These are phyloP conservation scores for Brachionus asplanchnoidis DNA, from an alignment of 1,140 invertebrate genomes.

Conservation along the genomic window DNA sequence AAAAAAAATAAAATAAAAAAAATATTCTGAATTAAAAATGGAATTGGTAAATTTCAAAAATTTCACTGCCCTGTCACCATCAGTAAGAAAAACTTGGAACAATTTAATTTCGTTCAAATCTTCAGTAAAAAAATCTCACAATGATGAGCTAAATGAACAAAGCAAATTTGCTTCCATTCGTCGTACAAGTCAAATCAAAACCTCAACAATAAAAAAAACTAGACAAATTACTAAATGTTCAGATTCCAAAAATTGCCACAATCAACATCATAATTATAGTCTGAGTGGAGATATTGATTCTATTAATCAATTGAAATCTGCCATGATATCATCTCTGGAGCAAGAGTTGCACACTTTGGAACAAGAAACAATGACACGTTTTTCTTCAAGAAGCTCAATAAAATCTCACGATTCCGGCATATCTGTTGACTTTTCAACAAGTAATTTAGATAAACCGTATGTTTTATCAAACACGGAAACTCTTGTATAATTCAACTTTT, in stretches of 20 bases:
- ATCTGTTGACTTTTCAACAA: neutral
- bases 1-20: too few species aligned
- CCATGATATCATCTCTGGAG: neutral
- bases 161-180: neutral
- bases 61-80: neutral
- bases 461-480: neutral
- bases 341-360: neutral
- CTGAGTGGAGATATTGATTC: neutral
- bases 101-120: neutral
- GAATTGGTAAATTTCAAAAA: neutral
- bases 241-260: too few species aligned
- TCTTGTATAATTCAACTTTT: neutral
- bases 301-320: neutral
- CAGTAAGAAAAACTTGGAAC: neutral
- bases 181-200: neutral
- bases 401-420: neutral
- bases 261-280: too few species aligned
- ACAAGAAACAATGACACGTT: neutral
- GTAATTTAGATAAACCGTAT: neutral
- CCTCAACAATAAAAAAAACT: neutral
- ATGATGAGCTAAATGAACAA: neutral
- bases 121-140: neutral
- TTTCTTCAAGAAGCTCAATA: neutral
- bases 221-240: neutral
- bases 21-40: too few species aligned